These are phyloP conservation scores for Microplitis mediator DNA, from an alignment of 1,140 invertebrate species.

Conservation along the genomic window DNA sequence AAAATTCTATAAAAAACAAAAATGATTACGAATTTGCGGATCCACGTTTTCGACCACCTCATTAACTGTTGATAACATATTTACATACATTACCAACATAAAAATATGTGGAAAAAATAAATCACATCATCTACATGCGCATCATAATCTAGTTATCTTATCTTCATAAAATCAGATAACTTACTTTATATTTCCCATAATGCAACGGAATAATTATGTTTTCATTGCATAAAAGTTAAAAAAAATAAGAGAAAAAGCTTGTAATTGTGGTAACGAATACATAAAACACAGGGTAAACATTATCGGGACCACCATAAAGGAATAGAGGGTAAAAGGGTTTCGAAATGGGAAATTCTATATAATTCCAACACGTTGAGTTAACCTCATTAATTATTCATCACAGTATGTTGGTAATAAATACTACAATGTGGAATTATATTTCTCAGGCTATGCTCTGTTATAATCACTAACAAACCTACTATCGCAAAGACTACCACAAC, in stretches of 20 bases:
- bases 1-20: no score
- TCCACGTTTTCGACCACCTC: no score
- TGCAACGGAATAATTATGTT: neutral
- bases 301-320: conserved; percentile 44
- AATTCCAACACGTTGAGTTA: conserved; percentile 30
- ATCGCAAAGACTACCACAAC: neutral
- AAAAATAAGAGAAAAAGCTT: neutral
- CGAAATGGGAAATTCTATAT: conserved; percentile 1
- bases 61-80: no score
- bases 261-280: conserved; percentile 5
- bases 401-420: conserved; percentile 44
- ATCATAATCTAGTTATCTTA: no score
- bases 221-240: neutral
- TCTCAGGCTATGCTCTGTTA: neutral
- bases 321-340: conserved; percentile 1
- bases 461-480: neutral
- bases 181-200: no score
- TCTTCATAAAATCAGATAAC: no score
- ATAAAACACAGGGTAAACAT: conserved; percentile 47
- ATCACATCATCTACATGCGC: no score
- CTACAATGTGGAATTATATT: conserved; percentile 30
- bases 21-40: no score
- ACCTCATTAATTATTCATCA: conserved; percentile 54
- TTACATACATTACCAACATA: no score
- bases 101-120: no score